Base-by-base conservation (phyloP, 2,113 vertebrate genomes). In the Platichthys stellatus region DNA sequence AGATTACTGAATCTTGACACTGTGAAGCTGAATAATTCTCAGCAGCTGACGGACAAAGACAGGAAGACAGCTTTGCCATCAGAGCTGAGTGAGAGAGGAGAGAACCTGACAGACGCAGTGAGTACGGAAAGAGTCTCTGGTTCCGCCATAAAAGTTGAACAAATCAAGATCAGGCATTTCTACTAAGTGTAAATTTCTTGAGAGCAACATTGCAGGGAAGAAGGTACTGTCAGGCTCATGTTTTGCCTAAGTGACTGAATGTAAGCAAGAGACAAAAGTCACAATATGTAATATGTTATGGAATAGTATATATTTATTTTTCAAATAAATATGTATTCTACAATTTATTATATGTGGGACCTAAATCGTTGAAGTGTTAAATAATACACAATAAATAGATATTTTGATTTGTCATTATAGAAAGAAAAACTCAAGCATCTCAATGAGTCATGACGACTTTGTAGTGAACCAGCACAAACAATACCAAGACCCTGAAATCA, bases 1-100 rank as follows among this genome's bases (percentile, higher is more conserved):
- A 96, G 90, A 94, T 95, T 97, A 75, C 83, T 93, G 82, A 86
- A 79, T 10, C 91, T 96, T 72, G 92, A 96, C 92, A 94, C 92
- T 14, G 82, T 90, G 43, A 92, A 80, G 47, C 92, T 63, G 92
- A 92, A 94, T 72, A 85, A 78, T 67, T 86, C n/a, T 49, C 64
- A 74, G 72, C 86, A 92, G 47, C 83, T 94, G 78, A 70, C 24
- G 63, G 80, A 89, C 56, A 94, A 92, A 70, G 89, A 95, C 21
- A 92, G 90, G 81, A 93, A 96, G 90, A 91, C 94, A 49, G 85
- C 88, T 81, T 85, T 45, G 11, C 80, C 94, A 56, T 91, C 89
- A 88, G 91, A 93, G 69, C 84, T 94, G 10, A 92, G 68, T 59
- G 54, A 78, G 17, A 82, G 65, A 2, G 80, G 67, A 60, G 64